Conservation (phyloP, 2,113 vertebrate genomes). For the Sorex fumeus region DNA sequence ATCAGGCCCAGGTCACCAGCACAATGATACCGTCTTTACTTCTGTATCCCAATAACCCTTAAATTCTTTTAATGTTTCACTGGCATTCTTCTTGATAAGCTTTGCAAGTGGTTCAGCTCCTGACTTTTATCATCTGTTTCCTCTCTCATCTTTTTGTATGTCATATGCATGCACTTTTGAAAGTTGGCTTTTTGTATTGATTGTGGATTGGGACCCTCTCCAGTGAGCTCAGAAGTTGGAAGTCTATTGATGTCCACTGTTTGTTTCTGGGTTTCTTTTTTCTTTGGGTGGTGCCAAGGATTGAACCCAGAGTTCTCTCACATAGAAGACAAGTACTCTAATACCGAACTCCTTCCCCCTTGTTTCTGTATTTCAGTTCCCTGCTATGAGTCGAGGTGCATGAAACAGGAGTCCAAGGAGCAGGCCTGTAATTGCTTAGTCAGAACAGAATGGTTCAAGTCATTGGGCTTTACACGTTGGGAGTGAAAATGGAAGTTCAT, state of each 20-base stretch:
- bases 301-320: too few relatives aligned
- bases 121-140: neutral
- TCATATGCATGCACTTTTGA: neutral
- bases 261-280: neutral
- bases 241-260: neutral
- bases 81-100: constrained; percentile 29
- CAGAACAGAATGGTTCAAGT: neutral
- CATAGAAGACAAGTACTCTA: too few relatives aligned
- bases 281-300: too few relatives aligned
- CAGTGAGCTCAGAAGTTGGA: neutral
- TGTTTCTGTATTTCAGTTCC: neutral
- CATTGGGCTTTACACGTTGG: neutral
- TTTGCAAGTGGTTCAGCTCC: neutral
- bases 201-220: neutral
- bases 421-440: neutral
- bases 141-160: neutral
- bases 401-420: constrained; percentile 29
- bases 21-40: neutral
- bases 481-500: neutral
- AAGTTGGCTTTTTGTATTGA: neutral
- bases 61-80: neutral
- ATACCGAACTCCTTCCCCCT: too few relatives aligned
- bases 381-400: neutral
- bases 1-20: neutral
- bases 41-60: neutral